A percentile compares a stretch with the other conserved stretches of the same genome.
These are phyloP conservation scores for Poeciliopsis infans DNA, from an alignment of 2,797 vertebrate species.

Conservation along the genomic window DNA sequence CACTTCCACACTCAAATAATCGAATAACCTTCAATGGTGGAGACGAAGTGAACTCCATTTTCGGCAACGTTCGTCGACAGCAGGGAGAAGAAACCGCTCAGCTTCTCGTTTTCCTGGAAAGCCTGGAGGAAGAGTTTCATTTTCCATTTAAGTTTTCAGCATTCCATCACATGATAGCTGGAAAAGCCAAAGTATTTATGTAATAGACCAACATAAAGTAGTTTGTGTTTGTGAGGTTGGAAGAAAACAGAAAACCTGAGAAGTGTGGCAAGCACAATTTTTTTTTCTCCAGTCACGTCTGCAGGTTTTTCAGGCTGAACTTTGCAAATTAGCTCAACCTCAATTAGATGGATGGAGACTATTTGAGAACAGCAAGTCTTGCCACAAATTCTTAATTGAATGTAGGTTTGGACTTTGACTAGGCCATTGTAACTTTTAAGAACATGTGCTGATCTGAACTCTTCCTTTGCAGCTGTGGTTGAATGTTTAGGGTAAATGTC, in stretches of 20 bases:
- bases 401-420: not conserved
- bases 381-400: not conserved
- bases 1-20: not conserved
- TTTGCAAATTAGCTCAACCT: not conserved
- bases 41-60: conserved; percentile 78
- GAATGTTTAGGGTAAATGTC: not conserved
- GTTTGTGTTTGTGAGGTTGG: not conserved
- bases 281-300: not conserved
- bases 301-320: not conserved
- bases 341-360: not conserved
- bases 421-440: not conserved
- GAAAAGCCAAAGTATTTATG: not conserved
- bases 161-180: not conserved
- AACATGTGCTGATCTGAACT: not conserved
- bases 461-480: not conserved
- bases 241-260: not conserved
- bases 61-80: conserved; percentile 81
- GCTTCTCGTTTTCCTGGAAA: conserved; percentile 74
- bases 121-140: conserved; percentile 59
- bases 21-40: conserved; percentile 82
- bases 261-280: not conserved
- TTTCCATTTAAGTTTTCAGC: not conserved
- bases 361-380: not conserved
- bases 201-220: not conserved
- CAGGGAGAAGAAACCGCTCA: conserved; percentile 77